Base-by-base conservation (phyloP, 1,140 invertebrate species). In the Drosophila virilis region DNA sequence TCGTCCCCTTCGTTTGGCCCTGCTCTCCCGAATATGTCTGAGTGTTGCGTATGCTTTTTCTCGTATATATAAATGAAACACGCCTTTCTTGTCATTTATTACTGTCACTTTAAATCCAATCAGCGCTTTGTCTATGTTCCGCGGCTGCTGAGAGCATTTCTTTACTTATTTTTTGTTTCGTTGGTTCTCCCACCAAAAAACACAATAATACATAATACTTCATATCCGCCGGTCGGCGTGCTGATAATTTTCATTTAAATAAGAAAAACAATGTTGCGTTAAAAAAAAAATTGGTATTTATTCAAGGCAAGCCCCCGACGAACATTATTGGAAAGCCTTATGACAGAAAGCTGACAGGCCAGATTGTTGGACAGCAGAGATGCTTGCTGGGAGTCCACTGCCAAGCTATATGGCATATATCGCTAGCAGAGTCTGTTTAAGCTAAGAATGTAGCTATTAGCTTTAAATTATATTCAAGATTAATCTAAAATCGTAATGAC, bases 81-180 rank as follows among this genome's bases (percentile, higher is more conserved):
- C 61, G 61, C 79, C 78, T 79, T 82, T 61, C 73, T 79, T 79
- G 79, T 79, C 79, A 82, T 82, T 82, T 77, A 77, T 82, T 82
- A 82, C 77, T 82, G 79, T 82, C 77, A 79, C 69, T 77, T 82
- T 82, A 77, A 79, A 82, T 82, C 79, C 77, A 79, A 79, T 82
- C 79, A 82, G 74, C 79, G 66, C 70, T 79, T 79, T 77, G 77
- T 77, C 74, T 79, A 79, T 79, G 69, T 79, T 69, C 79, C 61
- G 73, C 66, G 15, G 43, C 60, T 40, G 43, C 46, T 68, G 57
- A 61, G 46, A 54, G 54, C 10, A 52, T 51, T 66, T 57, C 46
- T 57, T 40, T 10, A 17, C 3, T 55, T 55, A 10, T 57, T 13
- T 50, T 54, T 43, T 69, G 9, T 37, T 72, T 59, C 57, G 52